Conservation (phyloP, 2,797 vertebrate species). For the Schizothorax lantsangensis region DNA sequence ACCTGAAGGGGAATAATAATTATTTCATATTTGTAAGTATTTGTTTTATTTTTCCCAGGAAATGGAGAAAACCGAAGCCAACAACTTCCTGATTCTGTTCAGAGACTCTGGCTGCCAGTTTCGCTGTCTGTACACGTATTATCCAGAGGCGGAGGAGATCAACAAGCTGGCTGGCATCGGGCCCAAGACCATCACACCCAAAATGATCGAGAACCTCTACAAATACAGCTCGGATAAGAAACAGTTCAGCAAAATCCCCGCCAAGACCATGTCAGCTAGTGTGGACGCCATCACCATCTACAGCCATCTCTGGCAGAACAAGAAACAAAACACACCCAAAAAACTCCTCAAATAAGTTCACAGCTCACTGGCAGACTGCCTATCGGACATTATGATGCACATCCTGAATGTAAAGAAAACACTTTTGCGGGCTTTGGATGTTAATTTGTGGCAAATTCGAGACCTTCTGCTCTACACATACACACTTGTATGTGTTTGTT, state of each 20-base stretch:
- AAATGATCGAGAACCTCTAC: constrained; percentile 96
- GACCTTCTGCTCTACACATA: constrained; percentile 21
- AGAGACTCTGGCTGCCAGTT: constrained; percentile 97
- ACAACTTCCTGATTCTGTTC: constrained; percentile 97
- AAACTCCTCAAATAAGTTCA: constrained; percentile 76
- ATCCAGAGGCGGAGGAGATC: constrained; percentile 93
- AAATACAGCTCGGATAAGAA: constrained; percentile 99
- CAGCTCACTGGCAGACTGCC: constrained; percentile 19
- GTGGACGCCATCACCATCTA: constrained; percentile 96
- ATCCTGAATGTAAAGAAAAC: constrained; percentile 88
- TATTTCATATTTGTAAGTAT: background rate
- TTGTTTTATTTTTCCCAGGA: constrained; percentile 77
- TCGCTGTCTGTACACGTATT: constrained; percentile 92
- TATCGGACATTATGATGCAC: constrained; percentile 71
- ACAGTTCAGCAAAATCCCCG: constrained; percentile 97
- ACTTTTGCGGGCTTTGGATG: constrained; percentile 67
- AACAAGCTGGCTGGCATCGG: constrained; percentile 92
- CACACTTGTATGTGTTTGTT: constrained; percentile 64
- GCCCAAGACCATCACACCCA: constrained; percentile 89
- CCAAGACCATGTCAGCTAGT: constrained; percentile 97
- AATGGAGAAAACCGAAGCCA: constrained; percentile 96
- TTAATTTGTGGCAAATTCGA: constrained; percentile 61
- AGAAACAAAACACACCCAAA: constrained; percentile 92
- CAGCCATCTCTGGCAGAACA: constrained; percentile 95
- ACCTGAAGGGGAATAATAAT: background rate